These are phyloP conservation scores for Amphimallon solstitiale DNA, from an alignment of 2,888 invertebrate species.

Conservation along the genomic window DNA sequence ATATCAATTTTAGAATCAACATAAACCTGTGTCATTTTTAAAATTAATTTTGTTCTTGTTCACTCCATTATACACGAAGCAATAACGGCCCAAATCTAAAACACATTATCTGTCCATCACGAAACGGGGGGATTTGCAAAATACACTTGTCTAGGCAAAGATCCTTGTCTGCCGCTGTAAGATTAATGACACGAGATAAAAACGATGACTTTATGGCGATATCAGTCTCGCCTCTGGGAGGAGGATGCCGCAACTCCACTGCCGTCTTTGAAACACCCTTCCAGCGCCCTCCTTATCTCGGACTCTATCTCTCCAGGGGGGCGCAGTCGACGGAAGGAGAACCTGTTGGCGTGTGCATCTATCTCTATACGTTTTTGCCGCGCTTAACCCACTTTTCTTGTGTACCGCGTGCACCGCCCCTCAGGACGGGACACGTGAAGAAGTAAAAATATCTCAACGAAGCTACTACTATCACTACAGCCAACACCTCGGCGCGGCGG, in stretches of 20 bases:
- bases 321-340: no score
- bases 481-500: background rate
- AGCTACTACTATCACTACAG: no score
- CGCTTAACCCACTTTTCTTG: slow-evolving; percentile 52
- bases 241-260: background rate
- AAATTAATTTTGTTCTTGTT: background rate
- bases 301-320: background rate
- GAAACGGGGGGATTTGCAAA: slow-evolving; percentile 43
- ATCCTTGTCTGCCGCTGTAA: slow-evolving; percentile 46
- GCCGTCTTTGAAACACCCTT: no score
- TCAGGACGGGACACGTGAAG: slow-evolving; percentile 13
- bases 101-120: slow-evolving; percentile 2
- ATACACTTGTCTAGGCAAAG: slow-evolving; percentile 49
- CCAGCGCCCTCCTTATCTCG: slow-evolving; percentile 5
- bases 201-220: slow-evolving; percentile 56
- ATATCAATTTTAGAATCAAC: no score
- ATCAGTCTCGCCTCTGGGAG: slow-evolving; percentile 43
- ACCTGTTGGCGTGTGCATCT: slow-evolving; percentile 54
- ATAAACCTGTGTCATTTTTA: no score
- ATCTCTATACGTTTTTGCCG: slow-evolving; percentile 21
- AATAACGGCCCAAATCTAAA: background rate
- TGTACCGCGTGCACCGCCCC: background rate
- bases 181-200: slow-evolving; percentile 58
- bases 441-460: no score
- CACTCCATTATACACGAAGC: background rate